These are phyloP conservation scores for Aphelocoma californica DNA, from an alignment of 2,797 vertebrate species.

Conservation along the genomic window DNA sequence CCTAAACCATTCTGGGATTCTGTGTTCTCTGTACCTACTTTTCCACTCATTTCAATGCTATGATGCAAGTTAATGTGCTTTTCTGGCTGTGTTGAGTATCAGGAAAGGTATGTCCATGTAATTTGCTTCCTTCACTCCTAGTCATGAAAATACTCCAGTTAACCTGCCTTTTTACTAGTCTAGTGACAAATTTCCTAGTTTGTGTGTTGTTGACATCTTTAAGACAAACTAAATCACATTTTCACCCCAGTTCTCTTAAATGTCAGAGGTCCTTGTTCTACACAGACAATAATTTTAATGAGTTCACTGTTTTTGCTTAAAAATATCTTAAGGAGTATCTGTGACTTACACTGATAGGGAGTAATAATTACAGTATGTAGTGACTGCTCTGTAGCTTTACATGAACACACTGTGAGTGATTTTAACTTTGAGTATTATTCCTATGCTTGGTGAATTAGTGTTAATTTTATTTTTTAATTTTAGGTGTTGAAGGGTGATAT, in stretches of 20 bases:
- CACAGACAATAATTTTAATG: background rate
- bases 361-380: background rate
- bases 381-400: background rate
- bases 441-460: background rate
- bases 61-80: background rate
- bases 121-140: background rate
- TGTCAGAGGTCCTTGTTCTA: background rate
- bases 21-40: background rate
- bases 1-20: background rate
- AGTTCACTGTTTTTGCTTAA: background rate
- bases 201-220: background rate
- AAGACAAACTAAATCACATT: background rate
- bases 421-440: background rate
- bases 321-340: background rate
- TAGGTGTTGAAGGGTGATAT: slow-evolving; percentile 98
- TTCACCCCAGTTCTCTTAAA: background rate
- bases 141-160: background rate
- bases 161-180: background rate
- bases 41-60: background rate
- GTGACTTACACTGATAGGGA: background rate
- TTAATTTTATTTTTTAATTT: slow-evolving; percentile 13
- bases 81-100: background rate
- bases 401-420: background rate
- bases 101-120: background rate
- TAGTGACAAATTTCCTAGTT: background rate